Conservation (phyloP, 2,797 vertebrate species). For the Menidia menidia region DNA sequence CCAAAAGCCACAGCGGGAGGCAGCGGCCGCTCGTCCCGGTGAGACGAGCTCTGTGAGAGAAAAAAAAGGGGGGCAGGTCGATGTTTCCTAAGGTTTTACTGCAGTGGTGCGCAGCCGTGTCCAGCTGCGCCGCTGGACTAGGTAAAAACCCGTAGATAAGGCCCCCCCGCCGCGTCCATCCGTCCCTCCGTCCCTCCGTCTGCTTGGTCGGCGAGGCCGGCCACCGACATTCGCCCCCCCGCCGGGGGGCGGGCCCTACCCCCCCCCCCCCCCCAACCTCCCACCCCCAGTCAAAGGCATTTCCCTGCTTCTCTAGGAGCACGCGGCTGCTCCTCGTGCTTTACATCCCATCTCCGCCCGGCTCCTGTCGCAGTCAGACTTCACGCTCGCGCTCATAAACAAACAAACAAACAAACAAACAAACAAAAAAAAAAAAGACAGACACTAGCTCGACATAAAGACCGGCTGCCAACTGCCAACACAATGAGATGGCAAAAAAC, state of each 20-base stretch:
- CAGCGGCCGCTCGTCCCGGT: slow-evolving; percentile 61
- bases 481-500: slow-evolving; percentile 28
- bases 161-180: slow-evolving; percentile 36
- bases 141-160: slow-evolving; percentile 68
- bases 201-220: slow-evolving; percentile 69
- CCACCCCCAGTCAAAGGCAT: slow-evolving; percentile 53
- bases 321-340: slow-evolving; percentile 71
- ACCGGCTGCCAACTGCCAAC: slow-evolving; percentile 34
- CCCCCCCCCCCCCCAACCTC: no score
- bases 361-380: slow-evolving; percentile 54
- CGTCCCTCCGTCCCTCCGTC: slow-evolving; percentile 44
- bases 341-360: slow-evolving; percentile 68
- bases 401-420: slow-evolving; percentile 6
- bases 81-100: slow-evolving; percentile 85
- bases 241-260: no score
- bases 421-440: slow-evolving; percentile 13
- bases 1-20: slow-evolving; percentile 64
- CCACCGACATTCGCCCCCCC: slow-evolving; percentile 42
- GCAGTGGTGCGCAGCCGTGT: slow-evolving; percentile 81
- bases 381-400: slow-evolving; percentile 13
- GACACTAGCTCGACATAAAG: slow-evolving; percentile 39
- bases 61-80: slow-evolving; percentile 72
- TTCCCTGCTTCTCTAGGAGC: slow-evolving; percentile 63
- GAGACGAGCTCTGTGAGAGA: slow-evolving; percentile 73
- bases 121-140: slow-evolving; percentile 79